Evolutionary conservation across 1,140 invertebrate genomes (phyloP), one percentile per base, ranked within the genome.

Genomic region (Micrasema minimum): DNA sequence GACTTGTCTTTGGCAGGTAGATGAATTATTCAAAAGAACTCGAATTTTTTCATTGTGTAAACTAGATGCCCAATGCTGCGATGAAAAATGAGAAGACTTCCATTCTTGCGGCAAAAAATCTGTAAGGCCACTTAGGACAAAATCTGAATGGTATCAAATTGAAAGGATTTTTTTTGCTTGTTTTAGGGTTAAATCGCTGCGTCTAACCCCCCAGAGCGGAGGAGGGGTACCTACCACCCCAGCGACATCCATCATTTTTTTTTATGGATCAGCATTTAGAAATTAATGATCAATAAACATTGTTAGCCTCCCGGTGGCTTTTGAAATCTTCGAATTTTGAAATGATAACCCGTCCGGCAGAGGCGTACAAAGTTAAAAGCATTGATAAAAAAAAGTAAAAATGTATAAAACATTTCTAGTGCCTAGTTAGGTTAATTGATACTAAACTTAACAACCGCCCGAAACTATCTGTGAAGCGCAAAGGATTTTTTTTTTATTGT

Each of bases 231-330:
- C 11, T n/a, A n/a, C 50, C 65, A 66, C 65, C 18, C 45, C 7
- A n/a, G 12, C 7, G 48, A 53, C 72, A 70, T 73, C 59, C 62
- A 73, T 73, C 72, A 73, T 11, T 14, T 67, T 23, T 22, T 41
- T 26, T 46, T 64, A 65, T 65, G 57, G 43, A 37, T 23, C 22
- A 41, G 16, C 61, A 51, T 69, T 62, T 69, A 67, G 43, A 57
- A 73, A 73, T 69, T 69, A 70, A 73, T 73, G 67, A 73, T 73
- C 67, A 59, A 73, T 73, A 59, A 70, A 61, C 61, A 68, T 18
- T 50, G 20, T 22, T 22, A 37, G 57, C 14, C 57, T 22, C 37
- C 57, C n/a, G 37, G 57, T n/a, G 11, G 57, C 18, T 62, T 57
- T 22, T 3, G 31, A 38, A n/a, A 57, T 57, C n/a, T 37, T 31